These are phyloP conservation scores for Oncorhynchus clarkii DNA, from an alignment of 2,113 vertebrate genomes.

Conservation along the genomic window DNA sequence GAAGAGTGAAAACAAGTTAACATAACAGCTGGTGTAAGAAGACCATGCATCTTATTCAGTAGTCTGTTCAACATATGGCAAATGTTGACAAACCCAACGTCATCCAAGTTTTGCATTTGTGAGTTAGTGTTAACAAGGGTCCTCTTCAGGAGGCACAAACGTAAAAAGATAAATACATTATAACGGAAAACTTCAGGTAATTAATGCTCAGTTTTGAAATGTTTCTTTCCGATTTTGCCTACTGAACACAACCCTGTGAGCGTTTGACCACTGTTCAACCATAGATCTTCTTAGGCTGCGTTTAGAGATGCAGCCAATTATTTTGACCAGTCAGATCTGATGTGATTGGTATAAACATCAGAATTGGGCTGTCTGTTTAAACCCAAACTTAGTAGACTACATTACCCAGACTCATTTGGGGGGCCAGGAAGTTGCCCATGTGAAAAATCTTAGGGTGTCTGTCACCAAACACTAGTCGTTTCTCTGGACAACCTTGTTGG, in stretches of 20 bases:
- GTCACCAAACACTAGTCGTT: not conserved
- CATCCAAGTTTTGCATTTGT: too few relatives aligned
- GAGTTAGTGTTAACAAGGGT: not conserved
- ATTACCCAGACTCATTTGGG: not conserved
- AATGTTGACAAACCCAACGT: not conserved
- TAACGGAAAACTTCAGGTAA: too few relatives aligned
- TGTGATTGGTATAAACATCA: not conserved
- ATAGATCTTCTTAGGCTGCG: not conserved
- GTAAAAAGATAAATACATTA: too few relatives aligned
- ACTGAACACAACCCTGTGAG: conserved; percentile 21
- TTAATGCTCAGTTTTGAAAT: not conserved
- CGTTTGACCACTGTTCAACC: conserved; percentile 12
- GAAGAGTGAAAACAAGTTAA: not conserved
- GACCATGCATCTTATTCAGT: not conserved
- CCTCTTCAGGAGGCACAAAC: conserved; percentile 3
- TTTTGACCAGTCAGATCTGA: too few relatives aligned
- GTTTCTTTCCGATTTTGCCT: not conserved
- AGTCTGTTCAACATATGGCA: conserved; percentile 3
- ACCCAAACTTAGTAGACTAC: not conserved
- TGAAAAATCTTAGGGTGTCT: too few relatives aligned
- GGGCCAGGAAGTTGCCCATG: not conserved
- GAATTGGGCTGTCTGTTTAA: too few relatives aligned
- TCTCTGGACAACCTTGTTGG: too few relatives aligned
- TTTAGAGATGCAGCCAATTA: too few relatives aligned
- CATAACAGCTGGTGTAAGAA: conserved; percentile 18